Evolutionary conservation across 1,140 invertebrate species (phyloP), one percentile per base, ranked within the genome.

Genomic region (Heliconius himera): DNA sequence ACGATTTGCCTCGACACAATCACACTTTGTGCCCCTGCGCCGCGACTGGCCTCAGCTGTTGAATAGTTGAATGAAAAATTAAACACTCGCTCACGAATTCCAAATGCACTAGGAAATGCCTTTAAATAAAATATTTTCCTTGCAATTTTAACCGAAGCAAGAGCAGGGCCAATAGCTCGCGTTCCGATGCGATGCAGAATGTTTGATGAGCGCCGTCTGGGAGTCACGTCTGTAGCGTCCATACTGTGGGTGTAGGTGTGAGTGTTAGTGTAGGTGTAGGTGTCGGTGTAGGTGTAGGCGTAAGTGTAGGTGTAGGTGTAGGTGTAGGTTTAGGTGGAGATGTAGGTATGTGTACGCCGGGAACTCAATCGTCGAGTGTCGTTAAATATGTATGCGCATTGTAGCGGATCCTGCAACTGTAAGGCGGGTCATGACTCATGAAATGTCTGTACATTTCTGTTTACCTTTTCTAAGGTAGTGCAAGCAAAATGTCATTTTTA

Each of bases 351-450:
- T 16, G 41, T 60, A 66, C 60, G 60, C 22, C 60, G 26, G 22
- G 60, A 29, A 66, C 22, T 60, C n/a, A 60, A 60, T n/a, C 56
- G 56, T 60, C 56, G 22, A 60, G n/a, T 60, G 22, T 66, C 9
- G 22, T 66, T 66, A 66, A 66, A 66, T 66, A 66, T 66, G 60
- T 66, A 66, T 66, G 60, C 60, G 60, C 60, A 16, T 66, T 66
- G 60, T 66, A 66, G 60, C 26, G 9, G 22, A 56, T 56, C 54
- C 54, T 56, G 60, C 22, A 66, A 16, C 60, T 66, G 9, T 29
- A 66, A 66, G 60, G 22, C 60, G 60, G 60, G n/a, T 66, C 60
- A 26, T 66, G 60, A 66, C 13, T 66, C 22, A 13, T 16, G 60
- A 66, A 66, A 66, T 22, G 54, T 22, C 54, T 56, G 8, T n/a